These are phyloP conservation scores for Eudyptes chrysolophus DNA, from an alignment of 2,113 vertebrate genomes.

Conservation along the genomic window DNA sequence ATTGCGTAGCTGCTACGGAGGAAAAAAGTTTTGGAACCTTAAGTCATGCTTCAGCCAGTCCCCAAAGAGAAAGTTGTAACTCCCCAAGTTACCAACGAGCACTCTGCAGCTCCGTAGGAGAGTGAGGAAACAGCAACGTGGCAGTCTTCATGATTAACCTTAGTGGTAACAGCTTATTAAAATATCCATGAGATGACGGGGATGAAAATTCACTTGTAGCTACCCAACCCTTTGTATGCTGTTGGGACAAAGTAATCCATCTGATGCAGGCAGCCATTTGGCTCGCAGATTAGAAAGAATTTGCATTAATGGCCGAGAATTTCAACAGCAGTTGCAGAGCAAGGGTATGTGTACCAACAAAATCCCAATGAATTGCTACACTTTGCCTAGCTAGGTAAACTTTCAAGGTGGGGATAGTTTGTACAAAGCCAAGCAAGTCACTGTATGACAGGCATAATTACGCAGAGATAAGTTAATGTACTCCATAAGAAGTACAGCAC, in stretches of 20 bases:
- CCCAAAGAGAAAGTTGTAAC: neutral
- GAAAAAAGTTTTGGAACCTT: neutral
- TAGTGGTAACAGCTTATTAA: conserved; percentile 29
- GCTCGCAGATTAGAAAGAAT: conserved; percentile 43
- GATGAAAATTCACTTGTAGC: conserved; percentile 35
- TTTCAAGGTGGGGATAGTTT: neutral
- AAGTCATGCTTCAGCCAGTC: neutral
- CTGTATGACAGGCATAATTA: neutral
- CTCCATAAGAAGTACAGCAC: neutral
- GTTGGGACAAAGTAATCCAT: neutral
- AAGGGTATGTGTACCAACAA: neutral
- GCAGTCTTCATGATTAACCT: neutral
- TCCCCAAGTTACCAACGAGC: neutral
- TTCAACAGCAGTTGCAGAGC: conserved; percentile 39
- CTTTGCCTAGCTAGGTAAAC: neutral
- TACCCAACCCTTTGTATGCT: conserved; percentile 9
- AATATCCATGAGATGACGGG: conserved; percentile 36
- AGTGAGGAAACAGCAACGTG: neutral
- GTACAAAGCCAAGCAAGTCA: neutral
- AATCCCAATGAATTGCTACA: neutral
- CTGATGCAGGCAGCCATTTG: conserved; percentile 46
- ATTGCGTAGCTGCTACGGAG: fast-evolving
- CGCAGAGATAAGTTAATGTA: neutral
- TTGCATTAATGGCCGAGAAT: conserved; percentile 56
- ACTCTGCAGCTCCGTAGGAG: neutral